Percentiles rank a stretch among this genome's conserved stretches.
phyloP scores from a whole-genome alignment of 2,113 vertebrate genomes.

The Elanoides forficatus region DNA sequence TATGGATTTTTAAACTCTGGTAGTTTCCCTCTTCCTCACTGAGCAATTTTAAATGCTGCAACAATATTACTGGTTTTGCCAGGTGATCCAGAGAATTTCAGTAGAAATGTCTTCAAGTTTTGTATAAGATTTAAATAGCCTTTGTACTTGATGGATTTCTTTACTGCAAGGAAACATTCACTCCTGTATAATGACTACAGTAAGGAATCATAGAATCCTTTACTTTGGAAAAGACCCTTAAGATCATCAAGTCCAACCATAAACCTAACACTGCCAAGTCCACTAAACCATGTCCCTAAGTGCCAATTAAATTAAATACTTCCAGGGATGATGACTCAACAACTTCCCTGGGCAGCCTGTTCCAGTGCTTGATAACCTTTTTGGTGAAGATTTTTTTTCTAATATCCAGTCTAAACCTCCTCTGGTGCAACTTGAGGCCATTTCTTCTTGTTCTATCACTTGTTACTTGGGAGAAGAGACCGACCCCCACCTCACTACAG shows the following conservation, averaged over 20 bases:
- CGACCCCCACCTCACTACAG: accelerated
- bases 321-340: neutral
- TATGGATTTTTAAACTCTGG: neutral
- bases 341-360: neutral
- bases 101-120: neutral
- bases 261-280: neutral
- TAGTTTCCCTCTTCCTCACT: neutral
- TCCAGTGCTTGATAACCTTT: neutral
- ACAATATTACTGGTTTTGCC: neutral
- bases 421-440: neutral
- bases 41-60: neutral
- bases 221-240: neutral
- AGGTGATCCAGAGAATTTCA: neutral
- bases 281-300: neutral
- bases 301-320: neutral
- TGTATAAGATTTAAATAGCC: neutral
- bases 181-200: neutral
- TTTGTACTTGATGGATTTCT: neutral
- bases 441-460: neutral
- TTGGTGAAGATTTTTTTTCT: neutral
- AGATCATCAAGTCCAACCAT: neutral
- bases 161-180: neutral
- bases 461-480: neutral
- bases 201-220: neutral
- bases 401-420: neutral